Conservation (phyloP, 2,797 vertebrate species). For the Columba guinea region DNA sequence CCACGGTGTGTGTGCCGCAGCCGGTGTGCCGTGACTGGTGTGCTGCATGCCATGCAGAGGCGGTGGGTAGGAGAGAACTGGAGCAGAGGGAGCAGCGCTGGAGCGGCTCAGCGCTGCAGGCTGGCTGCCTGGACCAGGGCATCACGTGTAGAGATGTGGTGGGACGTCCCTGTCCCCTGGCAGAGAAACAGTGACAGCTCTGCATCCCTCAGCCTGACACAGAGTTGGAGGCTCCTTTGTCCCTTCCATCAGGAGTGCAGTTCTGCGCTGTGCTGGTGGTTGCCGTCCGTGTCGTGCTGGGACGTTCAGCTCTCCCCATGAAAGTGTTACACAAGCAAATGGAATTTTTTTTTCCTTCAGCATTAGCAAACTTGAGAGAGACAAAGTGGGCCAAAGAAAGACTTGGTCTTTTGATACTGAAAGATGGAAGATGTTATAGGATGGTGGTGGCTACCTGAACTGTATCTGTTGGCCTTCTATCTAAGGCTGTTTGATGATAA, state of each 20-base stretch:
- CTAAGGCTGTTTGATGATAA: no score
- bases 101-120: not conserved
- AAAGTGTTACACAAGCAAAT: not conserved
- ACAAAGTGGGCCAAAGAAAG: not conserved
- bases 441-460: no score
- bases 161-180: no score
- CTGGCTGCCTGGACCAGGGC: not conserved
- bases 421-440: no score
- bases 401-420: not conserved
- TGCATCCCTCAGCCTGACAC: not conserved
- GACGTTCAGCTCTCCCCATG: not conserved
- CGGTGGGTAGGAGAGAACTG: not conserved
- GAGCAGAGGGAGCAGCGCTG: not conserved
- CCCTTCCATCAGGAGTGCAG: no score
- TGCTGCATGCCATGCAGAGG: not conserved
- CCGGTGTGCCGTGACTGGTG: no score
- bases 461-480: no score
- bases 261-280: not conserved
- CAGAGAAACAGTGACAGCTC: not conserved
- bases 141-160: not conserved
- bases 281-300: not conserved
- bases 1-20: no score
- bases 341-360: not conserved
- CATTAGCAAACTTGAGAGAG: not conserved
- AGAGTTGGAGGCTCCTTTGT: not conserved